Evolutionary conservation across 64 coral and sea anemone genomes (phyloP), one percentile per base, ranked within the genome.

Genomic region (Astreopora myriophthalma): DNA sequence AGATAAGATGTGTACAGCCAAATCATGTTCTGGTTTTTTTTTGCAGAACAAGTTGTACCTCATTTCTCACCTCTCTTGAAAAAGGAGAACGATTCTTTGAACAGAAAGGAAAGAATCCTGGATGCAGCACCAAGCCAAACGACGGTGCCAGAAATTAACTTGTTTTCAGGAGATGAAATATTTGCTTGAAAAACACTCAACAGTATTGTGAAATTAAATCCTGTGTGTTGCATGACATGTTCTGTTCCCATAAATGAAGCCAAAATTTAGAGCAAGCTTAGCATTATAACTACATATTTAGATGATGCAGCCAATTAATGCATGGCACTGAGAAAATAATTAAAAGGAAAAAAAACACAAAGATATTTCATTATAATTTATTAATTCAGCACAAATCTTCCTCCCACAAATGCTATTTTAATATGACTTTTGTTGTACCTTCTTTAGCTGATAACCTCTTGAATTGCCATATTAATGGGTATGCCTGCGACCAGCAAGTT

Each of bases 151-250:
- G 78, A 92, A 40, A 84, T 92, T 36, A 75, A 48, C 71, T 65
- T 92, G 67, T 92, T 92, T 66, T 61, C 89, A 38, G 89, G 89
- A 27, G 89, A 92, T 38, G 89, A 92, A 36, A 92, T 92, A 71
- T 92, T 92, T 85, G 90, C 90, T 19, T 92, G 37, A 86, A 64
- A 25, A 14, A 36, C n/a, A 16, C 0, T 38, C 6, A 0, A 19
- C 3, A 13, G 13, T 55, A 55, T 55, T 55, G 51, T 55, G 13
- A 55, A 55, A 55, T 16, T 55, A 19, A 16, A 16, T 13, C 12
- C 16, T 55, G 51, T 14, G 42, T 46, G 5, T 46, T n/a, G n/a
- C n/a, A n/a, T n/a, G n/a, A n/a, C n/a, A n/a, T n/a, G n/a, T n/a
- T n/a, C n/a, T n/a, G n/a, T n/a, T n/a, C n/a, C n/a, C n/a, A n/a